These are phyloP conservation scores for Motacilla tschutschensis DNA, from an alignment of 2,113 vertebrate genomes.

Conservation along the genomic window DNA sequence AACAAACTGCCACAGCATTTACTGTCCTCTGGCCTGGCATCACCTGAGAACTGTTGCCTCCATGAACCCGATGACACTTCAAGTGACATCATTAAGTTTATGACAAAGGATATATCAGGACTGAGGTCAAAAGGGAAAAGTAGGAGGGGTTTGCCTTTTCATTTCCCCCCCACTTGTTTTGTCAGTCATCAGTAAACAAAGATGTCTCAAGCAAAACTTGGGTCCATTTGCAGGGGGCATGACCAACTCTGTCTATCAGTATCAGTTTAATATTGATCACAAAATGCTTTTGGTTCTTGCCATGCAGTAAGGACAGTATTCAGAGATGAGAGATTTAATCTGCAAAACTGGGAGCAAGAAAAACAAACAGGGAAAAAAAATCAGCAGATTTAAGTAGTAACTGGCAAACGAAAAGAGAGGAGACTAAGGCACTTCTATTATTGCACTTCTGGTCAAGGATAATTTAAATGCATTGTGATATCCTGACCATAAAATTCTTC, in stretches of 20 bases:
- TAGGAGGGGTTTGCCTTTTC: fast-evolving
- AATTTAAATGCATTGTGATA: not conserved
- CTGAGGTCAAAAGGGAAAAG: not conserved
- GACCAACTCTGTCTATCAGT: not conserved
- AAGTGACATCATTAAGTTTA: not conserved
- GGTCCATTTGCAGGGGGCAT: not conserved
- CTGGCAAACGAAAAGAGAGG: not conserved
- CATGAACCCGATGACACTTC: not conserved
- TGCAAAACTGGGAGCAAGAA: not conserved
- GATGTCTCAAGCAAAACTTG: not conserved
- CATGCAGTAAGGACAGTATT: not conserved
- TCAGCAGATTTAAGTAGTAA: not conserved
- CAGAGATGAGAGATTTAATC: not conserved
- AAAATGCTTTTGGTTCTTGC: not conserved
- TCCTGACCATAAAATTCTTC: not conserved
- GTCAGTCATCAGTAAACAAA: not conserved
- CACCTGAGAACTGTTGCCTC: not conserved
- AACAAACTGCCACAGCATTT: not conserved
- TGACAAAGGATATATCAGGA: not conserved
- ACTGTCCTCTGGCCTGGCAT: not conserved
- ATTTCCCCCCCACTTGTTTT: not conserved
- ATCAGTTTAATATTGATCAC: not conserved
- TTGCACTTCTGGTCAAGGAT: not conserved
- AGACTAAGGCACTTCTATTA: not conserved
- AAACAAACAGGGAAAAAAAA: not conserved